Evolutionary conservation across 1,140 invertebrate species (phyloP), one percentile per base, ranked within the genome.

Genomic region (Anthonomus grandis): DNA sequence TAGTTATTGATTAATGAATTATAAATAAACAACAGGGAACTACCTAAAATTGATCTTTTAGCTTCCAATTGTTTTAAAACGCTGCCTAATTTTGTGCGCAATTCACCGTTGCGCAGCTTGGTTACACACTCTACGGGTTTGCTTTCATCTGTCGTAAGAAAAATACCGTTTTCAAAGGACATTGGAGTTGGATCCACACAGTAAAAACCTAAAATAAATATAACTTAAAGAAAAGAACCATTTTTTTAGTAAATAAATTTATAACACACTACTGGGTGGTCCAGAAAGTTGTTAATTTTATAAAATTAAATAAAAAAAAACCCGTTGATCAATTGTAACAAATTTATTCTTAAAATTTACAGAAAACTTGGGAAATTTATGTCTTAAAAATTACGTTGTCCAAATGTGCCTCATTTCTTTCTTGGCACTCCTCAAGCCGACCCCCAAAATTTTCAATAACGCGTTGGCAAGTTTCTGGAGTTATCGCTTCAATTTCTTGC

Each of bases 121-220:
- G 85, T 75, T 8, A 86, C 60, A 17, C 74, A 76, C 5, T 73
- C 70, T 9, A 64, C 51, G 13, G 65, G 55, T 39, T 79, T 76
- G n/a, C 77, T 75, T 17, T 79, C 77, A 27, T 77, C 76, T 75
- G 65, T 0, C 63, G 47, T 41, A 41, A 41, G 10, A 45, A 77
- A 60, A 0, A 75, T 65, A 24, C 75, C 75, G 12, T 75, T 77
- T 42, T 78, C 74, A 6, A 79, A 73, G 9, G 78, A 81, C 81
- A 87, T 86, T 6, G 86, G 84, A 57, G 81, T 76, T 15, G 85
- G 85, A 21, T 79, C 81, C 59, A 86, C 79, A 66, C 86, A 87
- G 18, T 42, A 55, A 25, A 15, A 12, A 3, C 44, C 53, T 54
- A 21, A 2, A 55, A 46, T 15, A 21, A 39, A 9, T 19, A 13